phyloP scores from a whole-genome alignment of 2,113 vertebrate species.

The Mustelus asterias region DNA sequence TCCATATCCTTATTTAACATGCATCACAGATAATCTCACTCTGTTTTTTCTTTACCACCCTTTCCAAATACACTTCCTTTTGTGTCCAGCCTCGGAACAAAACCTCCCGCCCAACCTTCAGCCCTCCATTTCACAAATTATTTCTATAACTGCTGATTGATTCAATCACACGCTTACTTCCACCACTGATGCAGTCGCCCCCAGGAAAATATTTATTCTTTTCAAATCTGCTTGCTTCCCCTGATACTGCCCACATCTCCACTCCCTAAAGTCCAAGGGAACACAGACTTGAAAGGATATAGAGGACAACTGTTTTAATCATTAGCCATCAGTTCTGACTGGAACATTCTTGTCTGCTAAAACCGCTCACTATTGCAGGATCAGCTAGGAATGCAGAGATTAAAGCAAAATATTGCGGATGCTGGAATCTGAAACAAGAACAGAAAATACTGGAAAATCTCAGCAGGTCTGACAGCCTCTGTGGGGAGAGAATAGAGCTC shows the following conservation, averaged over 20 bases:
- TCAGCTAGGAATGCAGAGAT: neutral
- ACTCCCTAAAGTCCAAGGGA: neutral
- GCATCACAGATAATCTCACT: neutral
- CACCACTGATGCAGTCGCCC: neutral
- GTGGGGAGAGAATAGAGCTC: no score
- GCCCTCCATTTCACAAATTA: neutral
- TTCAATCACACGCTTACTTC: neutral
- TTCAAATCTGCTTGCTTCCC: neutral
- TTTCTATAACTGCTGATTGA: neutral
- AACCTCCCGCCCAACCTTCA: neutral
- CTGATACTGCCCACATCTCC: neutral
- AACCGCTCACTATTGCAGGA: neutral
- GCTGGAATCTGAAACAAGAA: no score
- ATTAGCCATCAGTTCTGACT: neutral
- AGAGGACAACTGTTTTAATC: neutral
- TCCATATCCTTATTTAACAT: neutral
- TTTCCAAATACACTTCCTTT: neutral
- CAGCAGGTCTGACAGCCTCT: no score
- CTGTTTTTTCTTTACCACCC: no score
- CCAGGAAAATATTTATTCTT: neutral
- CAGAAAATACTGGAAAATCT: no score
- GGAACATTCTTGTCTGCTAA: neutral
- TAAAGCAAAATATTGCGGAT: neutral
- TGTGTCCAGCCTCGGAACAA: neutral
- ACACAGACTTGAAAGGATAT: neutral